phyloP scores from a whole-genome alignment of 2,113 vertebrate genomes.

The Penelope pileata region DNA sequence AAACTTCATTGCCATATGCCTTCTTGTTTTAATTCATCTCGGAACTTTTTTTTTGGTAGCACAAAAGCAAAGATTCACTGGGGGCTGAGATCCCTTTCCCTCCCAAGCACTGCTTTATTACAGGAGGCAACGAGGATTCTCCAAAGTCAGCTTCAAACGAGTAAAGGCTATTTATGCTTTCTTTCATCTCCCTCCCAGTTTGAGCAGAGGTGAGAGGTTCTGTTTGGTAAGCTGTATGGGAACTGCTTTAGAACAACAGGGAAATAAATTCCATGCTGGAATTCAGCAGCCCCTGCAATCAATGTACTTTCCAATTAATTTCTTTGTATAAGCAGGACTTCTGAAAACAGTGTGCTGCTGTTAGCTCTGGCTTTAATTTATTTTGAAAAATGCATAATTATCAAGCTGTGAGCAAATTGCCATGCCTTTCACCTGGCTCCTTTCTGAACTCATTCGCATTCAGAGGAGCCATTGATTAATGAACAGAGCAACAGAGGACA shows the following conservation, averaged over 20 bases:
- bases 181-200: background rate
- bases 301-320: constrained; percentile 50
- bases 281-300: constrained; percentile 30
- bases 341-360: constrained; percentile 24
- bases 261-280: constrained; percentile 1
- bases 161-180: background rate
- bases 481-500: constrained; percentile 20
- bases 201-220: background rate
- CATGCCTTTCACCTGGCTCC: constrained; percentile 55
- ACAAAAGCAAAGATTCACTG: background rate
- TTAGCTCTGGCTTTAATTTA: constrained; percentile 64
- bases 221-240: background rate
- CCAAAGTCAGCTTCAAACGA: background rate
- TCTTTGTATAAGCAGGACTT: constrained; percentile 15
- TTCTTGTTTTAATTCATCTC: background rate
- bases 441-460: constrained; percentile 56
- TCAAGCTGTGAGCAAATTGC: constrained; percentile 73
- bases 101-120: background rate
- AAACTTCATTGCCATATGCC: background rate
- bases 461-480: constrained; percentile 52
- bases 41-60: background rate
- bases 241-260: background rate
- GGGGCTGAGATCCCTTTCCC: background rate
- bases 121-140: background rate
- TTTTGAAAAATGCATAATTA: constrained; percentile 68